phyloP scores from a whole-genome alignment of 2,888 invertebrate genomes.

The Boloria euphrosyne region DNA sequence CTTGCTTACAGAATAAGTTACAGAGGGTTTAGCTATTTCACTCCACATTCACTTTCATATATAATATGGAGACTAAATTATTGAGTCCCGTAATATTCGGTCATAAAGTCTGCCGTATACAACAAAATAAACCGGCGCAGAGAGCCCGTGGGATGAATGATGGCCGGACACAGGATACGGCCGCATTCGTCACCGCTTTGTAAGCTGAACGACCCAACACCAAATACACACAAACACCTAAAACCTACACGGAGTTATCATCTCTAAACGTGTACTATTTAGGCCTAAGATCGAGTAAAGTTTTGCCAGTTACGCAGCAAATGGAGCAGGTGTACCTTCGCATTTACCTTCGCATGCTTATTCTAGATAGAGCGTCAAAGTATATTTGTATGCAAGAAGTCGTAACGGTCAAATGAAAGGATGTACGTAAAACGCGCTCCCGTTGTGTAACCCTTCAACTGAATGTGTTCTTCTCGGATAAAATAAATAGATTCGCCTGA shows the following conservation, averaged over 20 bases:
- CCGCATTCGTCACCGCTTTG: constrained; percentile 56
- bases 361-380: constrained; percentile 17
- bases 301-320: background rate
- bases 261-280: background rate
- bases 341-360: constrained; percentile 3
- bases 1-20: too few species aligned
- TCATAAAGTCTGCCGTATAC: constrained; percentile 36
- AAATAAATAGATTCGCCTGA: too few species aligned
- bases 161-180: constrained; percentile 54
- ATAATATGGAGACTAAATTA: constrained; percentile 26
- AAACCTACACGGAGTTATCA: constrained; percentile 15
- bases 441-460: too few species aligned
- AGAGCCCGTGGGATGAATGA: constrained; percentile 49
- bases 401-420: constrained; percentile 30
- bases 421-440: constrained; percentile 4
- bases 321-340: constrained; percentile 26
- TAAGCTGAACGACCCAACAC: constrained; percentile 9
- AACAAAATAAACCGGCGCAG: constrained; percentile 35
- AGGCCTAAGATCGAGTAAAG: constrained; percentile 5
- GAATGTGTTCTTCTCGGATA: too few species aligned
- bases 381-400: constrained; percentile 32
- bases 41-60: background rate
- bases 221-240: constrained; percentile 6
- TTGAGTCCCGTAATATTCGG: constrained; percentile 36
- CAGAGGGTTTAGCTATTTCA: too few species aligned